Conservation (phyloP, 2,888 invertebrate genomes). For the Abrostola tripartita region DNA sequence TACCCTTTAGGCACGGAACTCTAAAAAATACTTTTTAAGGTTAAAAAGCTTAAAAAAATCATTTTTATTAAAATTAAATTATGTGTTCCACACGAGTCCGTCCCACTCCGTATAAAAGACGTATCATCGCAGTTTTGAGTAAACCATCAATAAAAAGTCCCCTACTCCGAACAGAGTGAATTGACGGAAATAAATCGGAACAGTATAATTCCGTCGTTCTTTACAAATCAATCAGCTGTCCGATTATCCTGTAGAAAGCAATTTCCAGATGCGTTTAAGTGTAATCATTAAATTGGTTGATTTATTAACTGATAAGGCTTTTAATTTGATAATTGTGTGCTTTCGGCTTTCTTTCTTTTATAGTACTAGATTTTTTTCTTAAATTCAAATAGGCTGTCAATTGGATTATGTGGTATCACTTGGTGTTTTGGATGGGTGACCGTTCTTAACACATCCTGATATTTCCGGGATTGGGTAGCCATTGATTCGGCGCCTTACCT, state of each 20-base stretch:
- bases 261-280: conserved; percentile 58
- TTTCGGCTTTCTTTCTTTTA: neutral
- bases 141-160: conserved; percentile 62
- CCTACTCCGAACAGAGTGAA: conserved; percentile 53
- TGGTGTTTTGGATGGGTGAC: too few relatives aligned
- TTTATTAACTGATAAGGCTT: conserved; percentile 40
- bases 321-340: neutral
- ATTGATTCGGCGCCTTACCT: too few relatives aligned
- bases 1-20: too few relatives aligned
- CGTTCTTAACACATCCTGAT: too few relatives aligned
- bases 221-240: conserved; percentile 55
- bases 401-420: too few relatives aligned
- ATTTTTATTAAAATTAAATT: too few relatives aligned
- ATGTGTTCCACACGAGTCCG: conserved; percentile 25
- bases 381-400: too few relatives aligned
- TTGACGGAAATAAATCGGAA: conserved; percentile 56
- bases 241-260: conserved; percentile 44
- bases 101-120: conserved; percentile 36
- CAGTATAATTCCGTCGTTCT: conserved; percentile 59
- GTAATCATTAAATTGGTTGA: conserved; percentile 54
- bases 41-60: too few relatives aligned
- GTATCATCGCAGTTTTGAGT: conserved; percentile 66
- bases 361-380: too few relatives aligned
- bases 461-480: too few relatives aligned
- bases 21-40: too few relatives aligned